Evolutionary conservation across 2,113 vertebrate genomes (phyloP).

Genomic region (Budorcas taxicolor): DNA sequence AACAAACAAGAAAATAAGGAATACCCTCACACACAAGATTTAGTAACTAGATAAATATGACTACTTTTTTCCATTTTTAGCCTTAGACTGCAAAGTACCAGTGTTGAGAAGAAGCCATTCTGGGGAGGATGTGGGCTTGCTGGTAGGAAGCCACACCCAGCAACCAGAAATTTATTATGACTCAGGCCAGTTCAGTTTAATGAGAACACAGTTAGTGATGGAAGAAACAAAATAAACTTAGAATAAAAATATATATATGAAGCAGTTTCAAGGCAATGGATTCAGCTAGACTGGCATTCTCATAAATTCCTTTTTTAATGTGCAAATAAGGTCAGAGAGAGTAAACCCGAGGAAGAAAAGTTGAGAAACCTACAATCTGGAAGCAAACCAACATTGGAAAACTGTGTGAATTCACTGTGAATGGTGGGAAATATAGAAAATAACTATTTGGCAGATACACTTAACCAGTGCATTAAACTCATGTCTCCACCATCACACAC

Average conservation of each 20-base stretch:
- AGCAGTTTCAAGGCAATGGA: background rate
- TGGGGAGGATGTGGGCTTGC: slow-evolving; percentile 49
- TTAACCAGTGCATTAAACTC: background rate
- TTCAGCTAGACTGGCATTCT: background rate
- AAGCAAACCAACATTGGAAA: background rate
- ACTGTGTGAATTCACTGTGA: background rate
- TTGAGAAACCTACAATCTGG: background rate
- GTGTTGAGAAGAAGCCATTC: slow-evolving; percentile 21
- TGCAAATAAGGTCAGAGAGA: background rate
- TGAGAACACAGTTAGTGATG: background rate
- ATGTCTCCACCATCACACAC: background rate
- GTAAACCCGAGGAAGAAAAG: background rate
- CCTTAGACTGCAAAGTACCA: slow-evolving; percentile 5
- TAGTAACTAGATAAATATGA: slow-evolving; percentile 14
- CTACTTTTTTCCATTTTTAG: slow-evolving; percentile 39
- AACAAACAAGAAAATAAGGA: background rate
- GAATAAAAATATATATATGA: background rate
- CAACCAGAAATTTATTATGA: slow-evolving; percentile 53
- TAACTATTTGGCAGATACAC: background rate
- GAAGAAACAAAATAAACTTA: background rate
- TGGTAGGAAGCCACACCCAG: slow-evolving; percentile 63
- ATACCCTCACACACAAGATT: background rate
- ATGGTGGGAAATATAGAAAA: background rate
- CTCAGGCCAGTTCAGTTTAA: slow-evolving; percentile 17
- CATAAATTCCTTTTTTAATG: background rate